These are phyloP conservation scores for Drosophila villosipedis DNA, from an alignment of 2,888 invertebrate genomes.

Conservation along the genomic window DNA sequence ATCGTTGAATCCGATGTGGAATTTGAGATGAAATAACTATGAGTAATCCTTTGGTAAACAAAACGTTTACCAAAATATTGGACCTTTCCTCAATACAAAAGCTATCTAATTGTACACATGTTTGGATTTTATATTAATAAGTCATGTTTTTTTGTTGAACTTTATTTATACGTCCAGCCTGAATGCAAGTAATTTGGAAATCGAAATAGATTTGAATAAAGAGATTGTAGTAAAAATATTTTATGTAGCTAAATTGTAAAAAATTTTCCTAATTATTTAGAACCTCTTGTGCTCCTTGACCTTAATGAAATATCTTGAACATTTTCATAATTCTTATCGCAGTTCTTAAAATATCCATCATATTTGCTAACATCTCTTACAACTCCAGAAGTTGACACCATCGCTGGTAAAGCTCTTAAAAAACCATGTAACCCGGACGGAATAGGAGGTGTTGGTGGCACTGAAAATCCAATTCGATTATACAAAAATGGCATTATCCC, in stretches of 20 bases:
- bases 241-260: slow-evolving; percentile 12
- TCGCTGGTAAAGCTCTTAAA: slow-evolving; percentile 84
- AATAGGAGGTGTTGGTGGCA: slow-evolving; percentile 84
- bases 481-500: slow-evolving; percentile 84
- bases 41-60: background rate
- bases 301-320: slow-evolving; percentile 53
- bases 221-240: slow-evolving; percentile 7
- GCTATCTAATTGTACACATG: background rate
- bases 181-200: slow-evolving; percentile 53
- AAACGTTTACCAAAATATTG: background rate
- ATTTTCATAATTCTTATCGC: slow-evolving; percentile 62
- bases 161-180: slow-evolving; percentile 40
- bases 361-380: slow-evolving; percentile 78
- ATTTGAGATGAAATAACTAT: background rate
- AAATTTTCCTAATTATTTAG: slow-evolving; percentile 35
- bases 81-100: background rate
- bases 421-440: slow-evolving; percentile 85
- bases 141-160: slow-evolving; percentile 2
- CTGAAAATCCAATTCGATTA: slow-evolving; percentile 82
- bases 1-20: background rate
- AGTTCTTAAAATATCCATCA: slow-evolving; percentile 72
- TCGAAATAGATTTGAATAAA: slow-evolving; percentile 33
- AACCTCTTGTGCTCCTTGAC: slow-evolving; percentile 41
- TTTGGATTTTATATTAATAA: background rate
- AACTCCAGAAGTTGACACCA: slow-evolving; percentile 76